Conservation (phyloP, 1,140 invertebrate species). For the Drosophila dunni region DNA sequence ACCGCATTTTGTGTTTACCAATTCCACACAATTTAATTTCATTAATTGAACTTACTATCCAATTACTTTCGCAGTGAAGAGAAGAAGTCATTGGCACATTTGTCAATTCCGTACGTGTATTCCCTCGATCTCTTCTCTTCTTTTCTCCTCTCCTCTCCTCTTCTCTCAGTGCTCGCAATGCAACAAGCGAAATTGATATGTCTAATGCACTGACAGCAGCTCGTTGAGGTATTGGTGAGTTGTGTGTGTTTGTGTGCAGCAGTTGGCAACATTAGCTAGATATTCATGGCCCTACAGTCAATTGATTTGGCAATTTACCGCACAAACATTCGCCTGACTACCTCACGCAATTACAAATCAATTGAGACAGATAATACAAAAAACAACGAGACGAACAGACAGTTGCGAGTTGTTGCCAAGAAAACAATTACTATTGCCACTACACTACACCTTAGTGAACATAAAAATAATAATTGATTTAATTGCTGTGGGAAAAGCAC, state of each 20-base stretch:
- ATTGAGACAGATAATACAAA: conserved; percentile 19
- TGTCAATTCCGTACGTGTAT: conserved; percentile 28
- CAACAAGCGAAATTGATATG: conserved; percentile 46
- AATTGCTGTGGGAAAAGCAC: too few species aligned
- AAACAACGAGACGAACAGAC: conserved; percentile 1
- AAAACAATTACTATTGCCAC: conserved; percentile 11
- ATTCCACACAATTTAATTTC: conserved; percentile 55
- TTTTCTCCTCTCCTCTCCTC: neutral
- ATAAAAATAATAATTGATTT: too few species aligned
- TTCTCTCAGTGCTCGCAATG: neutral
- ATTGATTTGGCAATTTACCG: conserved; percentile 73
- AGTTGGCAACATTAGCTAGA: conserved; percentile 31
- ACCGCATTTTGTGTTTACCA: conserved; percentile 37
- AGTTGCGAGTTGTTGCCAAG: neutral
- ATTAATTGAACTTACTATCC: conserved; percentile 62
- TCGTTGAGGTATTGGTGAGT: conserved; percentile 14
- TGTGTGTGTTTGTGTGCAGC: neutral
- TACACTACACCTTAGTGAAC: neutral
- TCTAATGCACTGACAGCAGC: conserved; percentile 1
- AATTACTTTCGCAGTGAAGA: conserved; percentile 50
- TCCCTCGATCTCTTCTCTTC: neutral
- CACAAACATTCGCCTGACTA: conserved; percentile 61
- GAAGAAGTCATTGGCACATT: conserved; percentile 35
- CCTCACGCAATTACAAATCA: conserved; percentile 47
- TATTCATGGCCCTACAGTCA: conserved; percentile 34